Evolutionary conservation across 92 coral and sea anemone species (phyloP).

Genomic region (Phenganax marumi): DNA sequence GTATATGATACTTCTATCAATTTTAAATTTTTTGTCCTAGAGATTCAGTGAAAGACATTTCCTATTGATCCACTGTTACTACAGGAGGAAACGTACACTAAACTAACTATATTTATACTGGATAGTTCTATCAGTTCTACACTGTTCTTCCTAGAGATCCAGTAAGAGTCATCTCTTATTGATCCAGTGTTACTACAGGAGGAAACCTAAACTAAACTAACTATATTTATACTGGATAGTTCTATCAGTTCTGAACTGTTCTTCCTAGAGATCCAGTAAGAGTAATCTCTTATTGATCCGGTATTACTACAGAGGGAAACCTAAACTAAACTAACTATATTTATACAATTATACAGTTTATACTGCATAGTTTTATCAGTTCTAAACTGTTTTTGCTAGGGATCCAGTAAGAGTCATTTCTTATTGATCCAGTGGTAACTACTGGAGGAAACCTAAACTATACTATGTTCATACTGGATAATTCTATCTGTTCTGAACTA

Average conservation of each 20-base stretch:
- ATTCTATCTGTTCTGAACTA: not conserved
- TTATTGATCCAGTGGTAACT: no score
- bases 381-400: not conserved
- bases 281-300: no score
- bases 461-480: not conserved
- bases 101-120: not conserved
- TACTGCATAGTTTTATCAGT: not conserved
- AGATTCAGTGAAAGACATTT: no score
- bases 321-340: not conserved
- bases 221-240: no score
- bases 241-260: no score
- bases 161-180: no score
- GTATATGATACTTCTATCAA: not conserved
- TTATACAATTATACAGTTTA: no score
- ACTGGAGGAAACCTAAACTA: no score
- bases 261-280: not conserved
- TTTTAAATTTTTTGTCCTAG: not conserved
- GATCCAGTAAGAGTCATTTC: no score
- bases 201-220: no score
- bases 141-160: not conserved
- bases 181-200: no score
- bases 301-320: not conserved
- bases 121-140: not conserved
- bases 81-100: not conserved
- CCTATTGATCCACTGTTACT: no score